phyloP scores from a whole-genome alignment of 2,797 vertebrate genomes.

The Cyprinodon diabolis region DNA sequence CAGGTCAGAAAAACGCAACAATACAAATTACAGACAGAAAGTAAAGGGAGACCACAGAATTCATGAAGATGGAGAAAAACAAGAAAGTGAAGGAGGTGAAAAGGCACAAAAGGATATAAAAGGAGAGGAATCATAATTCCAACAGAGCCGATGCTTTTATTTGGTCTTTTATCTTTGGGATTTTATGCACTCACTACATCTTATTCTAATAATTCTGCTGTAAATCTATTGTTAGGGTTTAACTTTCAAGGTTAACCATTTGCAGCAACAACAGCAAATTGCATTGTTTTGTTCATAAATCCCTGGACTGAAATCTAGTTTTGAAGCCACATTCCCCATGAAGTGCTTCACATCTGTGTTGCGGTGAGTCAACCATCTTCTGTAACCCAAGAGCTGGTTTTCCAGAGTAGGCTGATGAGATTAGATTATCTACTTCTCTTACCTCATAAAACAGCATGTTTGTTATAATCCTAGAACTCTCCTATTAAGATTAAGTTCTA shows the following conservation, averaged over 20 bases:
- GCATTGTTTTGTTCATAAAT: too few species aligned
- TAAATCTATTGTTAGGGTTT: too few species aligned
- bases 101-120: background rate
- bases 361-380: background rate
- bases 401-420: background rate
- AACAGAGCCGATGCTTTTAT: too few species aligned
- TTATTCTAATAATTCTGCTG: too few species aligned
- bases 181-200: too few species aligned
- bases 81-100: slow-evolving; percentile 16
- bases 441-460: background rate
- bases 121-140: background rate
- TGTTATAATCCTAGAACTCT: too few species aligned
- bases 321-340: background rate
- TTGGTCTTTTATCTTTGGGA: too few species aligned
- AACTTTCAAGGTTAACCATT: too few species aligned
- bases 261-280: too few species aligned
- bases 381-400: background rate
- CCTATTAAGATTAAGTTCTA: too few species aligned
- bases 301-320: too few species aligned
- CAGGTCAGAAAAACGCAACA: slow-evolving; percentile 3
- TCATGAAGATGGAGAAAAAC: slow-evolving; percentile 7
- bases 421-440: background rate
- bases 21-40: slow-evolving; percentile 36
- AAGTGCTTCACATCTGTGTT: background rate
- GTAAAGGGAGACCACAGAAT: slow-evolving; percentile 5